Conservation (phyloP, 2,888 invertebrate species). For the Nomada flava region DNA sequence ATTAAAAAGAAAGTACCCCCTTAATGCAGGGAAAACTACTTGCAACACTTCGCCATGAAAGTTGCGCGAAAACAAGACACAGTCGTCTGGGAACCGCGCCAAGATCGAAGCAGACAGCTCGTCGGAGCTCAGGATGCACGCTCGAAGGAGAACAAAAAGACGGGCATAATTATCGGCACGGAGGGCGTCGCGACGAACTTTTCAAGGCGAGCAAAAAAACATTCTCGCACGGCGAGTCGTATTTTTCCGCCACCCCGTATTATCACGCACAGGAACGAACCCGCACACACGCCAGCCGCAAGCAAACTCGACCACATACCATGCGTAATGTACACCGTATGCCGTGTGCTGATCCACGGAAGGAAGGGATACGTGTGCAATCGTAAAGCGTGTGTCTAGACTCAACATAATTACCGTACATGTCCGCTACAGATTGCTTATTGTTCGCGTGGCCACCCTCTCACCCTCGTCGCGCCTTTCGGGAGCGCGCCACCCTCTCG, state of each 20-base stretch:
- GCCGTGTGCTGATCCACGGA: constrained; percentile 62
- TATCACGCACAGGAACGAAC: constrained; percentile 19
- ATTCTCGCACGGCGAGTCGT: constrained; percentile 14
- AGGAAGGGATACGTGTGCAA: constrained; percentile 32
- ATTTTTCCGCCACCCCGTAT: constrained; percentile 48
- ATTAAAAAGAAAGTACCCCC: no score
- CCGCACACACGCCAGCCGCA: constrained; percentile 13
- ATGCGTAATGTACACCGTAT: constrained; percentile 65
- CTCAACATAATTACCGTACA: constrained; percentile 65
- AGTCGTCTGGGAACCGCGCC: background rate
- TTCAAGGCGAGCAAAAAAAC: constrained; percentile 5
- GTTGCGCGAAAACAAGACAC: background rate
- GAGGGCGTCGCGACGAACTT: constrained; percentile 21
- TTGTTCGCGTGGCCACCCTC: constrained; percentile 56
- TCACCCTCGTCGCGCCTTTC: background rate
- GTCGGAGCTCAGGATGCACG: background rate
- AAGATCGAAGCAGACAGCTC: background rate
- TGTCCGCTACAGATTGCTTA: constrained; percentile 66
- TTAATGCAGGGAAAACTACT: background rate
- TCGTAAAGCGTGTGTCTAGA: constrained; percentile 67
- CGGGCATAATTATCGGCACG: constrained; percentile 1
- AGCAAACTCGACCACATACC: constrained; percentile 59
- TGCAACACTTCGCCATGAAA: background rate
- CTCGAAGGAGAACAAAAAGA: background rate
- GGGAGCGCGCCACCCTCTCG: background rate